These are phyloP conservation scores for Piprites chloris DNA, from an alignment of 2,113 vertebrate species.

Conservation along the genomic window DNA sequence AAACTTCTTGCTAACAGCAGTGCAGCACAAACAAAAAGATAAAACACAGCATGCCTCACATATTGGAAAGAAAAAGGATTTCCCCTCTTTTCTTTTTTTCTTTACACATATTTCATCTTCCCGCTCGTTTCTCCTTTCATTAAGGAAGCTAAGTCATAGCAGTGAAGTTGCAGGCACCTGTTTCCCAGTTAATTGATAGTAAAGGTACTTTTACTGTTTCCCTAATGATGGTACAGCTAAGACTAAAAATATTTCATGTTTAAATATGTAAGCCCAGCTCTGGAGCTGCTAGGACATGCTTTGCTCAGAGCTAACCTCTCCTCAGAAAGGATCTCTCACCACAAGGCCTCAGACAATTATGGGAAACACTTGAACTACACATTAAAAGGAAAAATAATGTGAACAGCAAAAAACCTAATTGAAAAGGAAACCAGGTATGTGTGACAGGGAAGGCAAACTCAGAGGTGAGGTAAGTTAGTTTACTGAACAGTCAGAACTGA, in stretches of 20 bases:
- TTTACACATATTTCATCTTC: not conserved
- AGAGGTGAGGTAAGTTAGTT: slow-evolving; percentile 4
- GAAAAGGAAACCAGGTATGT: not conserved
- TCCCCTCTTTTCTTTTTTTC: not conserved
- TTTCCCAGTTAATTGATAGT: slow-evolving; percentile 26
- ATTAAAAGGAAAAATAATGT: not conserved
- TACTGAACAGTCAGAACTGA: not conserved
- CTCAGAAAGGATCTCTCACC: not conserved
- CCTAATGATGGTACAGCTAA: not conserved
- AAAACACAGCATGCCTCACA: not conserved
- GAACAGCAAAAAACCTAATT: not conserved
- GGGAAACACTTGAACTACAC: not conserved
- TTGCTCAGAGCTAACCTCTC: not conserved
- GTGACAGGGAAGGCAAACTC: not conserved
- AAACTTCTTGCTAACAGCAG: not conserved
- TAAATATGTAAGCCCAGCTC: not conserved
- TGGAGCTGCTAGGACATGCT: not conserved
- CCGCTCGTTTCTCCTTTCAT: not conserved
- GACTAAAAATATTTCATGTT: not conserved
- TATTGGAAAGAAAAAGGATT: not conserved
- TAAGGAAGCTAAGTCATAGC: not conserved
- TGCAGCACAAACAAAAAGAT: not conserved
- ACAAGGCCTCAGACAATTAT: not conserved
- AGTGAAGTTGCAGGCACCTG: slow-evolving; percentile 3
- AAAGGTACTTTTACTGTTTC: not conserved